These are phyloP conservation scores for Xestoiulus laeticollis DNA, from an alignment of 2,888 invertebrate species.

Conservation along the genomic window DNA sequence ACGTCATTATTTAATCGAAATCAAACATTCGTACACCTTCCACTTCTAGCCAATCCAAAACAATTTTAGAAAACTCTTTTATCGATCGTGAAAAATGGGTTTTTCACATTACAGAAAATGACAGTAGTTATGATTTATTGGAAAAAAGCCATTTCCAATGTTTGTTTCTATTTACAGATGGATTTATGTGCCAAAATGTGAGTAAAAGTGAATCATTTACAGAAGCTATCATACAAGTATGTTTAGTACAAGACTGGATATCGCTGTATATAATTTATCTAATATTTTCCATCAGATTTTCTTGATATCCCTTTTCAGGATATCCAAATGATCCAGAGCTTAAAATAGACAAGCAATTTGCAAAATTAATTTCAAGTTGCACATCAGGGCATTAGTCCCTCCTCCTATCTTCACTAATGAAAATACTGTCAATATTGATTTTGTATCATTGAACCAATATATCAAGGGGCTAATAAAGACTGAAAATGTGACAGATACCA, in stretches of 20 bases:
- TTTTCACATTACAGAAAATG: neutral
- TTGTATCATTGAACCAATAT: neutral
- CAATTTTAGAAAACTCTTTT: neutral
- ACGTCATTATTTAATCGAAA: neutral
- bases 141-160: neutral
- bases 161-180: neutral
- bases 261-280: too few species aligned
- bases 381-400: neutral
- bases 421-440: neutral
- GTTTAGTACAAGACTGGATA: too few species aligned
- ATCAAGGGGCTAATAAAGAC: neutral
- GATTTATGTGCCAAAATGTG: neutral
- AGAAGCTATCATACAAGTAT: too few species aligned
- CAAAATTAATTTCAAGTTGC: neutral
- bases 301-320: neutral
- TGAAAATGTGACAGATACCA: neutral
- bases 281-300: neutral
- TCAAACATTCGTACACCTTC: neutral
- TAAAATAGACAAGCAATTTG: neutral
- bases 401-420: neutral
- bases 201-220: neutral
- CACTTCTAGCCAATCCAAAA: neutral
- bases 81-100: too few species aligned
- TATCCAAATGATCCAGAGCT: neutral
- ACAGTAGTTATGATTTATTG: neutral